These are phyloP conservation scores for Nyctereutes procyonoides DNA, from an alignment of 2,113 vertebrate genomes.

Conservation along the genomic window DNA sequence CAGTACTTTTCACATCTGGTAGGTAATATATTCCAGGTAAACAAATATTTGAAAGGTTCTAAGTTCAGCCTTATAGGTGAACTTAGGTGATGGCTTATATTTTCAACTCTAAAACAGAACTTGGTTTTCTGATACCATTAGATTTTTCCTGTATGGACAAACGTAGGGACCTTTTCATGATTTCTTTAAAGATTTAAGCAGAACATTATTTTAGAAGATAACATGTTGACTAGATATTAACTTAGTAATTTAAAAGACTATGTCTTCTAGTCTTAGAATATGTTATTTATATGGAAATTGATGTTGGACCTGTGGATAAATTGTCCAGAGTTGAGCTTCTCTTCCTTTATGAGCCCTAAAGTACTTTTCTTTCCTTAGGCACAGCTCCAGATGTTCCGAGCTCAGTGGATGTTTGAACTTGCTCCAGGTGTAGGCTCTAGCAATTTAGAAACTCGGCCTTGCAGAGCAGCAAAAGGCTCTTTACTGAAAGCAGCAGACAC, in stretches of 20 bases:
- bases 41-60: not conserved
- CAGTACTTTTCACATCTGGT: not conserved
- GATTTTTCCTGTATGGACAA: not conserved
- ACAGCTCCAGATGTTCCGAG: slow-evolving; percentile 96
- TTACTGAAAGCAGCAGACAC: slow-evolving; percentile 87
- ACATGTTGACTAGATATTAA: not conserved
- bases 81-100: not conserved
- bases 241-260: slow-evolving; percentile 10
- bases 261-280: slow-evolving; percentile 6
- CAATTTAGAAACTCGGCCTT: slow-evolving; percentile 81
- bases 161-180: not conserved
- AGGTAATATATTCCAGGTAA: not conserved
- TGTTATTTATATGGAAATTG: not conserved
- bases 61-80: not conserved
- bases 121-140: not conserved
- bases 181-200: slow-evolving; percentile 50
- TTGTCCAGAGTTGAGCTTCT: not conserved
- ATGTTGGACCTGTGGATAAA: not conserved
- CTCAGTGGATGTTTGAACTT: slow-evolving; percentile 99
- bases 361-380: slow-evolving; percentile 84
- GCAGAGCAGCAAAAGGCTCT: slow-evolving; percentile 84
- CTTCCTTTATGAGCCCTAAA: not conserved
- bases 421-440: slow-evolving; percentile 88
- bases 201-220: slow-evolving; percentile 28
- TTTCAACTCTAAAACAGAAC: slow-evolving; percentile 30